phyloP scores from a whole-genome alignment of 1,140 invertebrate genomes.

The Babylonia areolata region DNA sequence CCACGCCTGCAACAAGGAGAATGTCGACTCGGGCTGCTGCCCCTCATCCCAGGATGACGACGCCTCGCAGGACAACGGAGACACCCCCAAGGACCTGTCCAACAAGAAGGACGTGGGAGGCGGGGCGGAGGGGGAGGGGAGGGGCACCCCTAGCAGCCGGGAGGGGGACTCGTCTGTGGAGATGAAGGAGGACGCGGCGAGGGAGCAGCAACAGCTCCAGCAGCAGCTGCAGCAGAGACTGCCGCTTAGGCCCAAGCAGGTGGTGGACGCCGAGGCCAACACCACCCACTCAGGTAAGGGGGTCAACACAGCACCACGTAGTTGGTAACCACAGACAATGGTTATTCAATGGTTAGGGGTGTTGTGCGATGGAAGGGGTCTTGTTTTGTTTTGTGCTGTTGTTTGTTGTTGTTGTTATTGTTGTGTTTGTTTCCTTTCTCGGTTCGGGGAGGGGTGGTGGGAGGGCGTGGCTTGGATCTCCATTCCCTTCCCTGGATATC shows the following conservation, averaged over 20 bases:
- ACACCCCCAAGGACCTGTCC: conserved; percentile 47
- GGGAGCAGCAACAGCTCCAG: too few species aligned
- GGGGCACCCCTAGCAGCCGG: not conserved
- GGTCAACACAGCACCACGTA: not conserved
- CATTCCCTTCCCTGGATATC: too few species aligned
- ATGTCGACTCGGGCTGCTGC: conserved; percentile 56
- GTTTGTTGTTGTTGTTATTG: too few species aligned
- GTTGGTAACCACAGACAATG: too few species aligned
- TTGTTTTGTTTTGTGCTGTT: not conserved
- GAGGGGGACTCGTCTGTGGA: conserved; percentile 38
- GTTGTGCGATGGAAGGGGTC: not conserved
- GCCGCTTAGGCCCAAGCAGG: conserved; percentile 64
- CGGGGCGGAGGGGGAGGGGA: conserved; percentile 13
- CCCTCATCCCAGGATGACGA: conserved; percentile 60
- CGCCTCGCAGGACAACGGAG: conserved; percentile 45
- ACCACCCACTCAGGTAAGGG: conserved; percentile 67
- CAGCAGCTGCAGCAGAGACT: conserved; percentile 44
- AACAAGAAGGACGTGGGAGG: conserved; percentile 8
- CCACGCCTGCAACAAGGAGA: conserved; percentile 70
- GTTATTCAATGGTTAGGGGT: not conserved
- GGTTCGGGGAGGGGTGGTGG: too few species aligned
- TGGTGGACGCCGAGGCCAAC: conserved; percentile 70
- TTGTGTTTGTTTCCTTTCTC: too few species aligned
- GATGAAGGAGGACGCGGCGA: conserved; percentile 46
- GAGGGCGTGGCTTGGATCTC: too few species aligned